These are phyloP conservation scores for Poecilia picta DNA, from an alignment of 2,797 vertebrate genomes.

Conservation along the genomic window DNA sequence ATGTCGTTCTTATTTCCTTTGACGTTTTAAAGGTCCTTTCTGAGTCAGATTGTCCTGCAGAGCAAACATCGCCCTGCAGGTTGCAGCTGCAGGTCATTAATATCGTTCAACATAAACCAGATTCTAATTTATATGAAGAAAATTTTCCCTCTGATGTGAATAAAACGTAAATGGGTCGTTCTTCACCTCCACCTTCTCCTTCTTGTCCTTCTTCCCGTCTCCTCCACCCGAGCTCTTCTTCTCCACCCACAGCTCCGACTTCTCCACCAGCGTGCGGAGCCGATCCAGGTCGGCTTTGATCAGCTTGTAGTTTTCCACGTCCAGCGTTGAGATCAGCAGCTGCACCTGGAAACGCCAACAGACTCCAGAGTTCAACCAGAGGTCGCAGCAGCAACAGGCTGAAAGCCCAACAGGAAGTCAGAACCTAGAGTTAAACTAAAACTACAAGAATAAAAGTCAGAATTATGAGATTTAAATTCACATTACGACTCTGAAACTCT, in stretches of 20 bases:
- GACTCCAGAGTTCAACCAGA: no score
- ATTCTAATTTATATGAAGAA: neutral
- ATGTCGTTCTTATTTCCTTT: neutral
- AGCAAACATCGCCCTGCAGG: neutral
- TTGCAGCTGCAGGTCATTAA: neutral
- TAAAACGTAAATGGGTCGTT: neutral
- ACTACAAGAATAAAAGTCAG: no score
- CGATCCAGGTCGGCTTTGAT: slow-evolving; percentile 94
- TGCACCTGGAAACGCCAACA: slow-evolving; percentile 84
- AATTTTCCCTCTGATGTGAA: neutral
- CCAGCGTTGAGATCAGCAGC: slow-evolving; percentile 93
- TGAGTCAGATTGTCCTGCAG: neutral
- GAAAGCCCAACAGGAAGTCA: no score
- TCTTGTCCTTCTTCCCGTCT: slow-evolving; percentile 87
- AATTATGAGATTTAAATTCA: no score
- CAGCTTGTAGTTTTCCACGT: slow-evolving; percentile 97
- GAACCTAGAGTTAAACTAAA: no score
- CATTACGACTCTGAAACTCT: no score
- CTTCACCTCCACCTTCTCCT: slow-evolving; percentile 70
- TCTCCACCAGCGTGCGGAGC: slow-evolving; percentile 94
- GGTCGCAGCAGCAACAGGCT: no score
- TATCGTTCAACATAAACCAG: neutral
- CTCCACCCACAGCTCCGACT: slow-evolving; percentile 97
- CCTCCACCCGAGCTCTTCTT: slow-evolving; percentile 89
- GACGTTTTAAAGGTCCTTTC: neutral